Evolutionary conservation across 2,113 vertebrate genomes (phyloP).

Genomic region (Rhinoptilus africanus): DNA sequence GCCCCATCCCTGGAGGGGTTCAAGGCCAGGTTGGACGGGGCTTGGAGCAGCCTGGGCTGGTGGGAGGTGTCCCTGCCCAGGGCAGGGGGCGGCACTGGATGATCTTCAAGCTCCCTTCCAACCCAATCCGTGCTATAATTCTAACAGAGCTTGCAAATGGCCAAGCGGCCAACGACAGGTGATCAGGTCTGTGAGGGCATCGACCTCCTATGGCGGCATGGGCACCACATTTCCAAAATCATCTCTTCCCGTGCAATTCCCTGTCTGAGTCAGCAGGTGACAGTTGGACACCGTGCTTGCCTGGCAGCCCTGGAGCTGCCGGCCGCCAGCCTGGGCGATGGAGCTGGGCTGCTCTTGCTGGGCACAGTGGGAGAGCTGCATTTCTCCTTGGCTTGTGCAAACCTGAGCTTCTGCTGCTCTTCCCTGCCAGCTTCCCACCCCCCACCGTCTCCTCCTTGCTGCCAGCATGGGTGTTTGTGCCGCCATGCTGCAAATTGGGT

Average conservation of each 20-base stretch:
- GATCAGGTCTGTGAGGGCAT: accelerated
- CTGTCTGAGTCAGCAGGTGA: neutral
- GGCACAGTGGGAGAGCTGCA: accelerated
- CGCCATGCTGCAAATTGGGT: neutral
- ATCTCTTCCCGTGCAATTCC: neutral
- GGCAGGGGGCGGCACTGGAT: too few relatives aligned
- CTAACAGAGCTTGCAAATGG: neutral
- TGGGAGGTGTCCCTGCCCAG: neutral
- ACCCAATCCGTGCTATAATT: neutral
- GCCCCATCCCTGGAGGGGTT: too few relatives aligned
- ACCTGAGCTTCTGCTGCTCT: neutral
- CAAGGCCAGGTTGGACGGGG: too few relatives aligned
- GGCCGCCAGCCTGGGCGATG: neutral
- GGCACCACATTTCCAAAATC: accelerated
- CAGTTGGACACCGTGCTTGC: neutral
- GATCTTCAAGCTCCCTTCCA: neutral
- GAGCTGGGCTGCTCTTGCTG: neutral
- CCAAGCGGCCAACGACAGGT: accelerated
- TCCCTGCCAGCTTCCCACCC: neutral
- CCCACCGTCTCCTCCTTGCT: neutral
- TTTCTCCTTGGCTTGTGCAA: too few relatives aligned
- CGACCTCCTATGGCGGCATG: accelerated
- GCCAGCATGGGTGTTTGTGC: neutral
- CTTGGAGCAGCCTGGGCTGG: neutral
- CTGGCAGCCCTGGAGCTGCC: neutral